Evolutionary conservation across 2,888 invertebrate genomes (phyloP), one percentile per base, ranked within the genome.

Genomic region (Mimachlamys varia): DNA sequence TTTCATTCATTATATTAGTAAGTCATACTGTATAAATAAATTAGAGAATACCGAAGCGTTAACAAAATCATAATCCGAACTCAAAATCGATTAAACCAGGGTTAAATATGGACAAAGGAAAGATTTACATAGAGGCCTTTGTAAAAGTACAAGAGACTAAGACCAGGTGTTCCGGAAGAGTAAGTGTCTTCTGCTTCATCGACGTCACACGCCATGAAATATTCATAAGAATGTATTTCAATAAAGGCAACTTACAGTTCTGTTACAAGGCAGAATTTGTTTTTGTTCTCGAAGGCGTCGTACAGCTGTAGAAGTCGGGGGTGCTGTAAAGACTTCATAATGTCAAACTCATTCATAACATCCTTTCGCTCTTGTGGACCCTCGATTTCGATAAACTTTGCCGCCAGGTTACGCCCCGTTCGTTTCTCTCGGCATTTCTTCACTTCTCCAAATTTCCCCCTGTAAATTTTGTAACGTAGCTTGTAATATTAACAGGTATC

Each of bases 401-500:
- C 99, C 0, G 99, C 99, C 94, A 99, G 97, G 94, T 98, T 97
- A 90, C 98, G 97, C 0, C 98, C 98, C 0, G 98, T 98, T 90
- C 97, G 97, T 97, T 98, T 98, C 97, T 99, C 99, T 90, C 97
- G 97, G 97, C 99, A 99, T 96, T 98, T 98, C 97, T 98, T 99
- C 87, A 99, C 99, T 62, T 99, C 99, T 92, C 99, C 99, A 97
- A 99, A 99, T 97, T 99, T 99, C 7, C 99, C 99, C 96, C 99
- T 99, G 97, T 91, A 91, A 90, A 89, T 15, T 0, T 0, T 17
- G 44, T 27, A n/a, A 22, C 0, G 12, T 7, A 90, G n/a, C 13
- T n/a, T 0, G 22, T 62, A 27, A 27, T 62, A 0, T n/a, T 0
- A n/a, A 22, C n/a, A 3, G 22, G 62, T 62, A 53, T 53, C 15